Base-by-base conservation (phyloP, 2,797 vertebrate genomes). In the Aselliscus stoliczkanus region DNA sequence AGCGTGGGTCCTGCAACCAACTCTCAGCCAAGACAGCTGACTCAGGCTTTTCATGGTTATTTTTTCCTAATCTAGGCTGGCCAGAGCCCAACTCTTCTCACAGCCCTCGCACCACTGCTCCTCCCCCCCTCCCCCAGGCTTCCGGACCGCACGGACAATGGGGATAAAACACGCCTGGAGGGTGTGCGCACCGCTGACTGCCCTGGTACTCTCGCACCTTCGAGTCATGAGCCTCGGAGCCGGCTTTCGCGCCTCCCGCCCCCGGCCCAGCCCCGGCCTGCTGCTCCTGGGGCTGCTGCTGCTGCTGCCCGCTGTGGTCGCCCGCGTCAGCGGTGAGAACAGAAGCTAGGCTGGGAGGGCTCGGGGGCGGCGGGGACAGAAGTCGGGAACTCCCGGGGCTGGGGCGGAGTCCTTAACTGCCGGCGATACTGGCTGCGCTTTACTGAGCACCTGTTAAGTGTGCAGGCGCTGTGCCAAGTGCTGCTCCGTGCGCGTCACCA, bases 231-330 rank as follows among this genome's bases (percentile, higher is more conserved):
- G 37, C 12, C 39, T 15, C 2, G 1, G 0, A 7, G 56, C 0
- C 0, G 6, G 4, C 14, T 9, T 44, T 21, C 1, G 5, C 0
- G 7, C 42, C 18, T 52, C 12, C 67, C 0, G 11, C 1, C 20
- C 7, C 9, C 0, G 8, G 34, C 77, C 18, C 23, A 20, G 29
- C 13, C 10, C 10, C 0, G 0, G 44, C 34, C 42, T 90, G 20
- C 87, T 96, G 37, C 70, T 97, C 34, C 65, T 96, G 42, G 83
- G 60, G 4, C 58, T 97, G n/a, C 44, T 97, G 85, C 93, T 97
- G 2, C 93, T 97, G 2, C 93, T 96, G 58, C 64, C 64, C 0
- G 69, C 73, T 1, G 5, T 23, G 18, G 39, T 89, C 0, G 14
- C 69, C 11, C 1, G 47, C 14, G 13, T 15, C 60, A 54, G 15